Conservation (phyloP, 2,113 vertebrate species). For the Isurus oxyrinchus region DNA sequence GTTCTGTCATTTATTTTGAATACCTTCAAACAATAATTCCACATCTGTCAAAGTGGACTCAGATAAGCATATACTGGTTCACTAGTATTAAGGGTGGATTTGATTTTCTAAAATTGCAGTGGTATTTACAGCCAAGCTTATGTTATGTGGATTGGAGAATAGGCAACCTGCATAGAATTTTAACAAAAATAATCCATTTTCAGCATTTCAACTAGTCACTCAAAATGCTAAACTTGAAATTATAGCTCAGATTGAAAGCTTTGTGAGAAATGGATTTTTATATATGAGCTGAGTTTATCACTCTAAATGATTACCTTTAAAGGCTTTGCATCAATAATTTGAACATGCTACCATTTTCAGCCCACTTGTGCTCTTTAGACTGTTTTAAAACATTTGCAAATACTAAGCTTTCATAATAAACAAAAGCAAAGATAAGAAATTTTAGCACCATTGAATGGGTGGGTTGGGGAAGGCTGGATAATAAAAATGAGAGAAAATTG, state of each 20-base stretch:
- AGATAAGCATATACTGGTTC: constrained; percentile 48
- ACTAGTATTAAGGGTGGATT: constrained; percentile 52
- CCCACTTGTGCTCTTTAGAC: constrained; percentile 8
- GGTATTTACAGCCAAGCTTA: constrained; percentile 52
- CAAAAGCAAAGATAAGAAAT: background rate
- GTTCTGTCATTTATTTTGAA: constrained; percentile 43
- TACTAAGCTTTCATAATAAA: background rate
- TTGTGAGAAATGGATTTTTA: constrained; percentile 40
- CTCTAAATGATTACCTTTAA: background rate
- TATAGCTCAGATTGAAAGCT: constrained; percentile 46
- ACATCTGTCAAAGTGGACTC: constrained; percentile 51
- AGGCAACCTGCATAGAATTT: constrained; percentile 51
- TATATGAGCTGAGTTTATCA: constrained; percentile 26
- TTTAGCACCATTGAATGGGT: background rate
- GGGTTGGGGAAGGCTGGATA: background rate
- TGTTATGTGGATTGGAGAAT: constrained; percentile 47
- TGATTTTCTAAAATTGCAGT: constrained; percentile 46
- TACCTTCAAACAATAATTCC: constrained; percentile 45
- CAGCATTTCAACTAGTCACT: constrained; percentile 44
- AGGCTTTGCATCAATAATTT: constrained; percentile 30
- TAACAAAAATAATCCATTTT: constrained; percentile 46
- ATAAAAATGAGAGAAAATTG: background rate
- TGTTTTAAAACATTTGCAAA: background rate
- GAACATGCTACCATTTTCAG: background rate
- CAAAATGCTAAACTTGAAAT: constrained; percentile 53